These are phyloP conservation scores for Ceratina calcarata DNA, from an alignment of 1,140 invertebrate genomes.

Conservation along the genomic window DNA sequence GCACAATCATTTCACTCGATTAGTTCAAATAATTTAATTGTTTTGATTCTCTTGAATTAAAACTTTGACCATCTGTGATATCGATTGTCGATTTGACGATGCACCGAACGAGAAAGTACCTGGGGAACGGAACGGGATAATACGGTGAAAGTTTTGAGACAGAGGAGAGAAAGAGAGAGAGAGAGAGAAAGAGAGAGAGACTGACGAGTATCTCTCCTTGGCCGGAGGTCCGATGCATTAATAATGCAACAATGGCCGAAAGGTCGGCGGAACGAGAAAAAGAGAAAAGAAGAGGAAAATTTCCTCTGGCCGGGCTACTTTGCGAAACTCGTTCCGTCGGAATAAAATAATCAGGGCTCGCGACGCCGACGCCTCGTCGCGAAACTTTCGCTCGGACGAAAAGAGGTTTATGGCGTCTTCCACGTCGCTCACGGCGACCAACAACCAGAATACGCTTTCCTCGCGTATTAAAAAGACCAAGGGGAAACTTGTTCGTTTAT, in stretches of 20 bases:
- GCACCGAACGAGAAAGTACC: conserved; percentile 23
- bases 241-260: conserved; percentile 49
- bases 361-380: neutral
- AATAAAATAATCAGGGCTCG: conserved; percentile 48
- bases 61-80: too few relatives aligned
- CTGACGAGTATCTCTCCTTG: conserved; percentile 30
- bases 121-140: conserved; percentile 34
- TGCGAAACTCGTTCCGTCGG: neutral
- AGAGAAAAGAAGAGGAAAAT: neutral
- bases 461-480: neutral
- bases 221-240: conserved; percentile 39
- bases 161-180: conserved; percentile 14
- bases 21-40: neutral
- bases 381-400: neutral
- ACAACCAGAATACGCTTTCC: conserved; percentile 10
- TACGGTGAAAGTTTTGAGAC: conserved; percentile 12
- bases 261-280: conserved; percentile 2
- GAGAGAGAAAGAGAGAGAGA: conserved; percentile 46
- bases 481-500: conserved; percentile 5
- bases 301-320: neutral
- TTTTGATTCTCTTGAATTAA: too few relatives aligned
- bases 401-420: conserved; percentile 4
- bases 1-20: neutral
- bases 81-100: neutral
- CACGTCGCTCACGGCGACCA: neutral